Conservation (phyloP, 2,113 vertebrate genomes). For the western clawed frog (Xenopus tropicalis) region DNA sequence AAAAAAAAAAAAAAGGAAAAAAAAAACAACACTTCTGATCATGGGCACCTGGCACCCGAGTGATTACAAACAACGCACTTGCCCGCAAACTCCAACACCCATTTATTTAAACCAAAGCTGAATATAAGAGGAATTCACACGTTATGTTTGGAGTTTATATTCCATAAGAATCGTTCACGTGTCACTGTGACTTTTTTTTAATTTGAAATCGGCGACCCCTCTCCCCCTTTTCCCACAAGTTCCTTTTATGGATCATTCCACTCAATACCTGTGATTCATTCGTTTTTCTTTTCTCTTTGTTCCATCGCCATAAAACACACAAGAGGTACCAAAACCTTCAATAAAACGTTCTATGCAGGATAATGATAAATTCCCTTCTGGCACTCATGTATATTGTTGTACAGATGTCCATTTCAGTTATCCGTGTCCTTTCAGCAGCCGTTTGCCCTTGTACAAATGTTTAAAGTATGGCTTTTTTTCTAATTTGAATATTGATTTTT, state of each 20-base stretch:
- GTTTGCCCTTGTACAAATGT: slow-evolving; percentile 86
- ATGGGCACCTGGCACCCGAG: slow-evolving; percentile 15
- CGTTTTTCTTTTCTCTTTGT: slow-evolving; percentile 58
- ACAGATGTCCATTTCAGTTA: slow-evolving; percentile 86
- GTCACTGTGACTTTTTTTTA: too few species aligned
- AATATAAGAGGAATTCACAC: slow-evolving; percentile 53
- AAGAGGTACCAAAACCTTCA: slow-evolving; percentile 79
- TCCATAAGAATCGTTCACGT: too few species aligned
- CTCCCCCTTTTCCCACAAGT: too few species aligned
- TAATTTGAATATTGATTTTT: slow-evolving; percentile 82
- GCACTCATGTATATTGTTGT: slow-evolving; percentile 93
- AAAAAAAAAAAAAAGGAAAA: slow-evolving; percentile 44
- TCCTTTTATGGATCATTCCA: slow-evolving; percentile 27
- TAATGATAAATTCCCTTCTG: slow-evolving; percentile 88
- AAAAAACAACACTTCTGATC: background rate
- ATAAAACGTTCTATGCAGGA: slow-evolving; percentile 94
- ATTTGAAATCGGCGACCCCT: too few species aligned
- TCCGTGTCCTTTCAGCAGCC: slow-evolving; percentile 81
- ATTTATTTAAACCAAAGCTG: slow-evolving; percentile 65
- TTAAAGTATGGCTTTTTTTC: slow-evolving; percentile 79
- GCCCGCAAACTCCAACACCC: slow-evolving; percentile 56
- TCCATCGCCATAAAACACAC: slow-evolving; percentile 70
- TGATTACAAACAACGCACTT: slow-evolving; percentile 54
- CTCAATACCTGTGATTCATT: background rate
- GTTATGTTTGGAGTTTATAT: slow-evolving; percentile 44